Evolutionary conservation across 2,113 vertebrate species (phyloP).

Genomic region (Sturnira hondurensis): DNA sequence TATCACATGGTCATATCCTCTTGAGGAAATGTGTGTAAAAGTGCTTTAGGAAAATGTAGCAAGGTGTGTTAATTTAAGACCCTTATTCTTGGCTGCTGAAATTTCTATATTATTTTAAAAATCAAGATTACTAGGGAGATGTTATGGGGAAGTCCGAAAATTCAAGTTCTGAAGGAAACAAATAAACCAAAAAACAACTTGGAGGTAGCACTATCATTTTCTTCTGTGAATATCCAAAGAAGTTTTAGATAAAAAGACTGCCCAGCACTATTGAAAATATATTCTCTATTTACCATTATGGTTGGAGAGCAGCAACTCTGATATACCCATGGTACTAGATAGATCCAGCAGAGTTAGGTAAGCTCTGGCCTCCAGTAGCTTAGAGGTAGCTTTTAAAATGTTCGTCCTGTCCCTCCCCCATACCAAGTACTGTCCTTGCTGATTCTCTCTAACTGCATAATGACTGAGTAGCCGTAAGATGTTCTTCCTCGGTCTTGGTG

Average conservation of each 20-base stretch:
- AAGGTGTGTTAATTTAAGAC: not conserved
- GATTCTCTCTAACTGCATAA: not conserved
- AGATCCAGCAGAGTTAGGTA: not conserved
- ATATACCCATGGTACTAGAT: not conserved
- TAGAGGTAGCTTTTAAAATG: not conserved
- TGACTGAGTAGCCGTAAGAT: not conserved
- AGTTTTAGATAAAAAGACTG: constrained; percentile 35
- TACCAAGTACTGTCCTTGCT: not conserved
- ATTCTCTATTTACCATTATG: not conserved
- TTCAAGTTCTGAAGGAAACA: not conserved
- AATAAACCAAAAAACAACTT: not conserved
- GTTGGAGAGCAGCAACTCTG: not conserved
- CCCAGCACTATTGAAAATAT: not conserved
- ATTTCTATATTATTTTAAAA: not conserved
- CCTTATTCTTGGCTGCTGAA: not conserved
- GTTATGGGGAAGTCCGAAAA: not conserved
- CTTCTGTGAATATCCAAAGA: not conserved
- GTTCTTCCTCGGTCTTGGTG: not conserved
- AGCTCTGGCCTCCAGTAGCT: not conserved
- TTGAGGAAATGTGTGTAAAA: not conserved
- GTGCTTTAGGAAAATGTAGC: not conserved
- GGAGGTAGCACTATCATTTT: not conserved
- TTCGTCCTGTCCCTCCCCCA: not conserved
- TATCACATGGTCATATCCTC: not conserved
- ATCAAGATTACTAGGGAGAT: not conserved